Evolutionary conservation across 2,797 vertebrate species (phyloP).

Genomic region (Lagorchestes hirsutus): DNA sequence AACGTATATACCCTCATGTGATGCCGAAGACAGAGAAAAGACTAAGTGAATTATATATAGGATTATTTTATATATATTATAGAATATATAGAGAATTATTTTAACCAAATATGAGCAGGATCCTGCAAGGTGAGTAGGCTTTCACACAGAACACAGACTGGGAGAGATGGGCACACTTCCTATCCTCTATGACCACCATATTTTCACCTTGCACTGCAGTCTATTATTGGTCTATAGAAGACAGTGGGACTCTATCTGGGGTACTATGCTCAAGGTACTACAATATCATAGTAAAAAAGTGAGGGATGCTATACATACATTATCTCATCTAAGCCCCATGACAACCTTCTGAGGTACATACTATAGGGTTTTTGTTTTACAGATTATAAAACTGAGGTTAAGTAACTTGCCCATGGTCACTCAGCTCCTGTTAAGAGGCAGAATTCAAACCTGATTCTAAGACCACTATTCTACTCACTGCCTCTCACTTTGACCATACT

Average conservation of each 20-base stretch:
- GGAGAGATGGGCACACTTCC: not conserved
- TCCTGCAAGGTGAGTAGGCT: not conserved
- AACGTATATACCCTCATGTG: not conserved
- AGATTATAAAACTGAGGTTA: not conserved
- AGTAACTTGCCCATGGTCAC: not conserved
- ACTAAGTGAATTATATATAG: not conserved
- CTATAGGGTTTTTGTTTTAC: not conserved
- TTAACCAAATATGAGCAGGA: not conserved
- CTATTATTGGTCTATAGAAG: not conserved
- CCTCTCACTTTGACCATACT: not conserved
- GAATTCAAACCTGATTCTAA: not conserved
- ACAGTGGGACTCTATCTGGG: not conserved
- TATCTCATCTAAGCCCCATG: not conserved
- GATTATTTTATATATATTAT: too few relatives aligned
- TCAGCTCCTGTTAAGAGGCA: not conserved
- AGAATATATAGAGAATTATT: not conserved
- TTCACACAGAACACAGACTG: not conserved
- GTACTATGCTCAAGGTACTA: not conserved
- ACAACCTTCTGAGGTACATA: not conserved
- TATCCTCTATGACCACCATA: not conserved
- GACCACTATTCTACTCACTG: not conserved
- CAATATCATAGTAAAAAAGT: not conserved
- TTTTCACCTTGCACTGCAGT: not conserved
- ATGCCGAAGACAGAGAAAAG: not conserved
- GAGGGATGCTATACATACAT: not conserved